Base-by-base conservation (phyloP, 2,888 invertebrate genomes). In the Amphipoea oculea region DNA sequence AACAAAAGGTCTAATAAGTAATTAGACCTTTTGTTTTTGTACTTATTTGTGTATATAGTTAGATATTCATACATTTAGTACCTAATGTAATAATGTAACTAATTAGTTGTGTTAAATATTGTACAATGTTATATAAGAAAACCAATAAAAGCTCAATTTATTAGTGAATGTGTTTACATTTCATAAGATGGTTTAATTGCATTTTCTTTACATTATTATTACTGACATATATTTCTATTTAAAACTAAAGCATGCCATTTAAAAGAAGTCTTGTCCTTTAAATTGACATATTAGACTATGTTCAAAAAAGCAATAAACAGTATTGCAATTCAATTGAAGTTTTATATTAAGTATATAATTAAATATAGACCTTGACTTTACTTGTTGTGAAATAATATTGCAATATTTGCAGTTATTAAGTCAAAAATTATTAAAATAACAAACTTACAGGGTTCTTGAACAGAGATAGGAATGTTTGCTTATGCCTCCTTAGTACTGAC, bases 381-480 rank as follows among this genome's bases (percentile, higher is more conserved):
- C 17, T 45, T 20, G 1, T 45, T 63, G n/a, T 45, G 20, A 40
- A 65, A 48, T 57, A 65, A 12, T n/a, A 45, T 45, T 54, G 29
- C 17, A 71, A 29, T 7, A 54, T 0, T 17, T 23, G 2, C n/a
- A n/a, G 4, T 23, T 11, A 17, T 0, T 17, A 20, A 36, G 9
- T 74, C 6, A 36, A n/a, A 45, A 48, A n/a, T 0, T 40, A 36
- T 17, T 17, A 67, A 67, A 69, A 17, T 67, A 70, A 72, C 20
- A 60, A 68, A 97, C 97, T 97, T 97, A 99, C 99, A 89, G 99
- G 98, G 95, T 99, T 99, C 92, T 98, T 98, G 70, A 99, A 96
- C 6, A 99, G 96, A 17, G 98, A 98, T 40, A 98, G 97, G 92
- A 99, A 99, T 92, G 98, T 98, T 90, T 99, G 98, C 92, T 99